Conservation (phyloP, 2,113 vertebrate species). For the Odocoileus hemionus region DNA sequence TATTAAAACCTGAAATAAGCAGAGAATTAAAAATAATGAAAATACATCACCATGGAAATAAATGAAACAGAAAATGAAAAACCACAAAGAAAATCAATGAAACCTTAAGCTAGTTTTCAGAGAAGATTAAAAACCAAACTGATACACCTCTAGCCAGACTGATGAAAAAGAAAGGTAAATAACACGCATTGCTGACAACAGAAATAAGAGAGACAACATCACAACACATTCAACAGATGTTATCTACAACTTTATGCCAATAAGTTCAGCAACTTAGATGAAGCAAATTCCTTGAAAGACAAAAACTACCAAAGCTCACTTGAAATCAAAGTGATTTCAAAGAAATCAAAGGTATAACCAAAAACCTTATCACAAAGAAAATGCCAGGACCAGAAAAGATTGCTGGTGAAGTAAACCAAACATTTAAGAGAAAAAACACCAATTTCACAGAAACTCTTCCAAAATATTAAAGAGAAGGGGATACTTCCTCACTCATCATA, state of each 20-base stretch:
- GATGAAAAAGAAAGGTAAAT: neutral
- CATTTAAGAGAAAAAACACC: neutral
- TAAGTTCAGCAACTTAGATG: neutral
- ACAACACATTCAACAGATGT: neutral
- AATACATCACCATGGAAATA: neutral
- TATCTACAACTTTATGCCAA: neutral
- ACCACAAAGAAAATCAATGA: neutral
- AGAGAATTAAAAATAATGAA: neutral
- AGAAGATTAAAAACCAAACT: neutral
- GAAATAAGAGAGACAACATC: neutral
- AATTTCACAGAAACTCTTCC: neutral
- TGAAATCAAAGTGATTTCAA: neutral
- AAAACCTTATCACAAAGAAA: neutral
- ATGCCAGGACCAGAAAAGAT: neutral
- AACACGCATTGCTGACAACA: neutral
- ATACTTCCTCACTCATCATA: neutral
- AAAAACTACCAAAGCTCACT: neutral
- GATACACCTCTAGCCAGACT: neutral
- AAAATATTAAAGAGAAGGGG: neutral
- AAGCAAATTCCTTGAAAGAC: neutral
- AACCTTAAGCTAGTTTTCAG: neutral
- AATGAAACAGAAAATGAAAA: neutral
- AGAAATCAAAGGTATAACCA: neutral
- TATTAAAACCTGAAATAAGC: neutral
- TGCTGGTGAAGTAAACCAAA: neutral